Evolutionary conservation across 1,140 invertebrate genomes (phyloP), one percentile per base, ranked within the genome.

Genomic region (Panagrolaimus sp.): DNA sequence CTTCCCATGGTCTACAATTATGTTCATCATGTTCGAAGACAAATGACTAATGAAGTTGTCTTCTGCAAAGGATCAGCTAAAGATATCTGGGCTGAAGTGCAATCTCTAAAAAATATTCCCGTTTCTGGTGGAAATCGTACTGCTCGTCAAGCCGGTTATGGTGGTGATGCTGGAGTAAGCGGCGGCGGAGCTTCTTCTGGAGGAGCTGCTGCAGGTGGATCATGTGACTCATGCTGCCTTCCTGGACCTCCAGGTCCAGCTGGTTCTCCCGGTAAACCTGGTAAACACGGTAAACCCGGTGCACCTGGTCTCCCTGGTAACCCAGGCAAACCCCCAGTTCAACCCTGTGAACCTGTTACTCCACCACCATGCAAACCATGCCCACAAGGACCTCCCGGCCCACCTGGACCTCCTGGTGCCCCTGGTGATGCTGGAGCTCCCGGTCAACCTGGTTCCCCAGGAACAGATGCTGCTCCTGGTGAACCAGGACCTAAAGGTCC

Each of bases 1-100:
- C 65, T 79, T 48, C 78, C 78, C 1, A 80, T 79, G 78, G 78
- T 80, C 4, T 79, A 79, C 71, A 79, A 79, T 63, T 79, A 79
- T 70, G 78, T 79, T 46, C 71, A 74, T 27, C 61, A 72, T 51
- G 76, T 79, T 9, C 68, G 74, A 4, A 65, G 65, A 11, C 71
- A 73, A 53, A 80, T 79, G 71, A 74, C 80, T 53, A 73, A 70
- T 63, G 78, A 79, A 66, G 71, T 79, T 43, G 67, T 38, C n/a
- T 79, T 80, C 69, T 79, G 78, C 71, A 80, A 78, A 63, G 78
- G 78, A 66, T 79, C 78, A 14, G 78, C 78, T 44, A 79, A 81
- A 25, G 78, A 79, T 61, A 79, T 79, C 69, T 79, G 77, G 77
- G 66, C 76, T 16, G 78, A 79, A 62, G 78, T 79, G 20, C 78